phyloP scores from a whole-genome alignment of 2,113 vertebrate species.

The Eulemur macaco region DNA sequence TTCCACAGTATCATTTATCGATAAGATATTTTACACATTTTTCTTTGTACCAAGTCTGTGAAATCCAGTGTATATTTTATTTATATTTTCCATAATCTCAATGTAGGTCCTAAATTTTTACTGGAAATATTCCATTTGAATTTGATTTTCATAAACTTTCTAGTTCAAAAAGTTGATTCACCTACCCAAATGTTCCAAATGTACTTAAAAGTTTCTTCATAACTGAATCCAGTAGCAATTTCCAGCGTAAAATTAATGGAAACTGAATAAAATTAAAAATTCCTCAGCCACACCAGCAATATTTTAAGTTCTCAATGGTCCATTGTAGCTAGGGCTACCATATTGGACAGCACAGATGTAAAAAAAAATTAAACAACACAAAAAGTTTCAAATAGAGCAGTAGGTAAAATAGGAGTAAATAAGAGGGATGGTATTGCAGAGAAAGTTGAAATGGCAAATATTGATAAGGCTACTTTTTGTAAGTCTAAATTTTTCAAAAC shows the following conservation, averaged over 20 bases:
- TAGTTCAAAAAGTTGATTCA: background rate
- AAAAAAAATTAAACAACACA: background rate
- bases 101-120: conserved; percentile 4
- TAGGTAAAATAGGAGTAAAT: background rate
- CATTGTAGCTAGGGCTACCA: accelerated
- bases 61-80: background rate
- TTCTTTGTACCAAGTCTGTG: background rate
- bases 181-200: background rate
- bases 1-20: background rate
- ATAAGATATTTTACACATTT: background rate
- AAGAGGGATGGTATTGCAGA: background rate
- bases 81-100: background rate
- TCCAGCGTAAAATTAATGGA: conserved; percentile 36
- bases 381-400: background rate
- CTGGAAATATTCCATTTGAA: background rate
- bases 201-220: background rate
- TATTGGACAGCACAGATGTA: background rate
- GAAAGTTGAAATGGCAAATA: background rate
- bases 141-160: background rate
- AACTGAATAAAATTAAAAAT: background rate
- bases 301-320: background rate
- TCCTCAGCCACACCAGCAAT: background rate
- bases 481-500: background rate
- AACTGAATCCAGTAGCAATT: background rate
- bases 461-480: background rate